Conservation (phyloP, 2,113 vertebrate genomes). For the Orientallactaga bullata region DNA sequence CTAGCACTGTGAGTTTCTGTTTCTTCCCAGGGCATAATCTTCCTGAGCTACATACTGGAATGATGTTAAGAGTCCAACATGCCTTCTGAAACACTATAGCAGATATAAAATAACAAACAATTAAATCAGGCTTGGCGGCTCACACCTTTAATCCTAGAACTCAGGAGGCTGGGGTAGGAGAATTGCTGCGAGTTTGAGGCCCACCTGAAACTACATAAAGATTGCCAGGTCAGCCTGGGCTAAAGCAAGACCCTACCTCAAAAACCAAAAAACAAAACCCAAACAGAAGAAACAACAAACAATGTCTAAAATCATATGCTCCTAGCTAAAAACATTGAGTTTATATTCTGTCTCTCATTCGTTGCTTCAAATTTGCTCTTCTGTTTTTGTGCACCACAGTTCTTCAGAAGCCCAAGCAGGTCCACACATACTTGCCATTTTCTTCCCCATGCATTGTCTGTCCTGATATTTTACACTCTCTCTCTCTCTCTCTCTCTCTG, state of each 20-base stretch:
- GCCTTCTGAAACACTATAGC: background rate
- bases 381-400: background rate
- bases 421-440: background rate
- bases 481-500: no score
- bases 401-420: background rate
- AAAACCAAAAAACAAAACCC: background rate
- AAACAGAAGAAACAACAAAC: background rate
- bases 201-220: no score
- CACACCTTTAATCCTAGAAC: no score
- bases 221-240: no score
- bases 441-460: background rate
- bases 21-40: background rate
- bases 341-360: background rate
- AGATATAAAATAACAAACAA: background rate
- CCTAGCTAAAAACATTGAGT: background rate
- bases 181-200: no score
- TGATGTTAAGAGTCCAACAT: background rate
- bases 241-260: no score
- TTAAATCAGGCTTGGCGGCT: no score
- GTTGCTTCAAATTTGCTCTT: background rate
- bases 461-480: background rate
- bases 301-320: background rate
- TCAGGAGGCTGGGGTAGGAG: no score
- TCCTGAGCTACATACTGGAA: background rate
- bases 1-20: background rate